phyloP scores from a whole-genome alignment of 2,113 vertebrate species.

The Cygnus buccinator region DNA sequence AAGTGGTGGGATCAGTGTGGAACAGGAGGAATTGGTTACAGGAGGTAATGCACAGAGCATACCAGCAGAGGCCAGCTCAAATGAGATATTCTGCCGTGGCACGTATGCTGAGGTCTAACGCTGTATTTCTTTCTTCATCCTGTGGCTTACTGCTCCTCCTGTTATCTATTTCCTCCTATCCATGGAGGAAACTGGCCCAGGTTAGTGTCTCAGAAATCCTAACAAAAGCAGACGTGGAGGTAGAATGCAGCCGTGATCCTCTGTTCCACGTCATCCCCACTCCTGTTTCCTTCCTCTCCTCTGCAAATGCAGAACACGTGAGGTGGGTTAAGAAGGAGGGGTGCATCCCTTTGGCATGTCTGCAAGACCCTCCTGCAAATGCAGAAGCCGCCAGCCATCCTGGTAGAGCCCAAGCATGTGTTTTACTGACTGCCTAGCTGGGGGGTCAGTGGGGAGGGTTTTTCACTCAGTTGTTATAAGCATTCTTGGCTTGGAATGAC shows the following conservation, averaged over 20 bases:
- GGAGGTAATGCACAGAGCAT: accelerated
- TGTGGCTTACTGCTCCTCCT: neutral
- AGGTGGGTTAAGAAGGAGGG: neutral
- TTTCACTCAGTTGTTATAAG: neutral
- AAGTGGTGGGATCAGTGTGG: neutral
- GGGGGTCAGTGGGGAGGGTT: neutral
- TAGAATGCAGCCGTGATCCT: neutral
- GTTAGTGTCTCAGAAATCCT: neutral
- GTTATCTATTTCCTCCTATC: no score
- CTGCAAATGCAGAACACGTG: neutral
- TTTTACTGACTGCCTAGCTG: neutral
- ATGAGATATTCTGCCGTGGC: neutral
- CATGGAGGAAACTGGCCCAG: neutral
- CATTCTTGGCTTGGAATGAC: neutral
- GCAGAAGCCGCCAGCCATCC: neutral
- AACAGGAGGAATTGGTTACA: neutral
- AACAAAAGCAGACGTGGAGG: neutral
- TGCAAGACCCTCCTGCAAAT: neutral
- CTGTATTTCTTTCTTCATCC: neutral
- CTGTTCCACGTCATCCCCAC: neutral
- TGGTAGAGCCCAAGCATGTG: neutral
- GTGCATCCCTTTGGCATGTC: neutral
- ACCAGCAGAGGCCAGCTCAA: neutral
- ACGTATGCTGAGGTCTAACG: neutral
- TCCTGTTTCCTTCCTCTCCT: neutral